Evolutionary conservation across 2,113 vertebrate species (phyloP), one percentile per base, ranked within the genome.

Genomic region (Burhinus oedicnemus): DNA sequence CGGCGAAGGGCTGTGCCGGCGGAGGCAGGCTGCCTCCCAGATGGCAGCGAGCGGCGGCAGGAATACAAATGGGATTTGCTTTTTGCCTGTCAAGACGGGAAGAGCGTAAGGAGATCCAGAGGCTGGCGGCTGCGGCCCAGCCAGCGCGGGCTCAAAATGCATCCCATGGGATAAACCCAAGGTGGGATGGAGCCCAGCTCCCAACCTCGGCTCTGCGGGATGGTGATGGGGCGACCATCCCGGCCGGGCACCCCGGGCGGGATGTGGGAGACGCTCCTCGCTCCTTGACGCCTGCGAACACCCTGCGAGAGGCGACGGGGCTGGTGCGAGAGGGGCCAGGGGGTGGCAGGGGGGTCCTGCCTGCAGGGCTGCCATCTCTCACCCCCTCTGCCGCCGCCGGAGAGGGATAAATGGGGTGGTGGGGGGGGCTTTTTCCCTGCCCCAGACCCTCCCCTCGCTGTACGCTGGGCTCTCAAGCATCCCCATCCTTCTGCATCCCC

Each of bases 181-280:
- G 15, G 66, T 6, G 61, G n/a, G 29, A 79, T 72, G 52, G 61
- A 52, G 36, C 55, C 32, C 15, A 58, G 44, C 34, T 23, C 23
- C 36, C n/a, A 44, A 16, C 19, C 34, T 22, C 0, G 0, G 12
- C 60, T 84, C 20, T 6, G 38, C 1, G 6, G 32, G 81, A 62
- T 36, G 42, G 9, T 6, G 10, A 1, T 8, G 34, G 51, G 38
- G 44, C 4, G 10, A 47, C 29, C 18, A 27, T 36, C 34, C 19
- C 6, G 8, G 12, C 45, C 8, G 32, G 44, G 32, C 32, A 49
- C 65, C 64, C 29, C 20, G 20, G 47, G 45, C 40, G 5, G 44
- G 22, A 15, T 9, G 32, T 25, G 51, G 21, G 51, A 18, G 70
- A 17, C 60, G 57, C 25, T 68, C 14, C 30, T 54, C 5, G n/a